Conservation (phyloP, 2,797 vertebrate genomes). For the Platalea minor region DNA sequence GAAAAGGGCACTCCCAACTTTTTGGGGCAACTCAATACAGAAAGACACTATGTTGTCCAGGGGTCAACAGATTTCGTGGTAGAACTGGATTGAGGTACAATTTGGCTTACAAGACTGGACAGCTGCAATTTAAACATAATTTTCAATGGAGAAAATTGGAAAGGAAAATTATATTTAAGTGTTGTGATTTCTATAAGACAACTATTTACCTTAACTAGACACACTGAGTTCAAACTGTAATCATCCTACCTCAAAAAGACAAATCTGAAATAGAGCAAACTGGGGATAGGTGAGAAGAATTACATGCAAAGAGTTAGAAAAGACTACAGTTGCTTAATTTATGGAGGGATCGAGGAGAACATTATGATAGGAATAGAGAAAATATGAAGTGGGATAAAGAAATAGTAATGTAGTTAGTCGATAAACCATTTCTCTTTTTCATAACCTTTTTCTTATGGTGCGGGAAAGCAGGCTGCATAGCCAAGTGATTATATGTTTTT, state of each 20-base stretch:
- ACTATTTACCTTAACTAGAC: not conserved
- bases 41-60: not conserved
- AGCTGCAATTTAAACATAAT: not conserved
- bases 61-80: not conserved
- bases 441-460: not conserved
- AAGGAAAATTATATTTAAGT: not conserved
- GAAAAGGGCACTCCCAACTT: not conserved
- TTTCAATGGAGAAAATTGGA: not conserved
- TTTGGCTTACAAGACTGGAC: not conserved
- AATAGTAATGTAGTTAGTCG: not conserved
- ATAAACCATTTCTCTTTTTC: not conserved
- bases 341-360: not conserved
- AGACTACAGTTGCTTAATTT: not conserved
- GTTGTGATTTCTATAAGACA: not conserved
- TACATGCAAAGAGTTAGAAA: not conserved
- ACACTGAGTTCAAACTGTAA: not conserved
- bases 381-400: not conserved
- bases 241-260: not conserved
- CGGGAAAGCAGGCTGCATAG: not conserved
- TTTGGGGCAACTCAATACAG: too few relatives aligned
- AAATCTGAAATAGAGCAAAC: not conserved
- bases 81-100: not conserved
- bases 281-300: not conserved
- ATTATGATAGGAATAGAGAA: not conserved
- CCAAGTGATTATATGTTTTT: not conserved